Evolutionary conservation across 1,140 invertebrate species (phyloP), one percentile per base, ranked within the genome.

Genomic region (Lordiphosa stackelbergi): DNA sequence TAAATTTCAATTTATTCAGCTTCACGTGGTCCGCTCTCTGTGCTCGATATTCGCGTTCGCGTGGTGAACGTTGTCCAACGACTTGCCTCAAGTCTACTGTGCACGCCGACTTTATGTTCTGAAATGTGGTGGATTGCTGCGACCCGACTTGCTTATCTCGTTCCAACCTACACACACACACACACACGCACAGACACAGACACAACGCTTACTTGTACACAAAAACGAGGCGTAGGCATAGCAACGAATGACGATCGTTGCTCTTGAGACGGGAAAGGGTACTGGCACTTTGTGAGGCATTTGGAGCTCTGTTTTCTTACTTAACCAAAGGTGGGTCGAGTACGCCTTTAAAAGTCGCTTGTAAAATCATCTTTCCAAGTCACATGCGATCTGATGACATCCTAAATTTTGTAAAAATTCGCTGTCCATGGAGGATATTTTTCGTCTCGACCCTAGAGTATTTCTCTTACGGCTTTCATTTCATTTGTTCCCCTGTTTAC

Each of bases 51-150:
- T 79, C 75, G 61, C 24, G 10, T 38, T 34, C 19, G 13, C 13
- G 10, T 41, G 24, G n/a, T 16, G 31, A 46, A 53, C 54, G 45
- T 43, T 28, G 12, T 55, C 49, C 42, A 73, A 73, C 28, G 64
- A 73, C 60, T 56, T 53, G 75, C 71, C 75, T 40, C 36, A 71
- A 58, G 60, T 55, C 36, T 57, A 71, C 71, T 79, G 75, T 64
- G 58, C 49, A 36, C 31, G 19, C 35, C 55, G 62, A 66, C 63
- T 79, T 79, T 79, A 79, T 79, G 55, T 55, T 54, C 56, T 43
- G 41, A 46, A 46, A 46, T 34, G 19, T 46, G 28, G 24, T 24
- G 12, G 13, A 12, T 28, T 24, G 43, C 22, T 45, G 24, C 19
- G 43, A 31, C n/a, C 35, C 37, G 34, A 16, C 42, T 55, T 42